Evolutionary conservation across 53 echinoderm and acorn worm species (phyloP).

Genomic region (Echinarachnius parma): DNA sequence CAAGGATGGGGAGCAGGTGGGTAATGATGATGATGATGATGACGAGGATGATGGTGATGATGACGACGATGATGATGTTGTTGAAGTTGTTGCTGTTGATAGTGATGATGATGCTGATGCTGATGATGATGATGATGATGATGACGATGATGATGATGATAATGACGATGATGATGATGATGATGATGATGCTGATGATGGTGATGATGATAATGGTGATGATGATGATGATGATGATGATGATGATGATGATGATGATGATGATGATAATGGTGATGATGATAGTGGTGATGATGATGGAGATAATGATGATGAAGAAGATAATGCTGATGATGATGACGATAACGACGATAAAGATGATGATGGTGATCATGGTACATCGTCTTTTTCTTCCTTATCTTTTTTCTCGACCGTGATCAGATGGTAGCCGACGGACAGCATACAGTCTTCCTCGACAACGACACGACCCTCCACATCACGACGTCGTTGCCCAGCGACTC

Average conservation of each 20-base stretch:
- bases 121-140: not conserved
- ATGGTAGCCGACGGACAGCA: not conserved
- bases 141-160: slow-evolving; percentile 3
- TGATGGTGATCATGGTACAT: not conserved
- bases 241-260: slow-evolving; percentile 20
- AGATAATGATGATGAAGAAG: no score
- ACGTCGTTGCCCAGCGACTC: slow-evolving; percentile 45
- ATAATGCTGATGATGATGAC: no score
- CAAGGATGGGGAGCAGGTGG: slow-evolving; percentile 56
- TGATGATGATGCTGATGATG: not conserved
- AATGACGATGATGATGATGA: not conserved
- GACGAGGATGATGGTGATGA: not conserved
- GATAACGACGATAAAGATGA: no score
- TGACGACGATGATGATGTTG: not conserved
- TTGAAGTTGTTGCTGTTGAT: not conserved
- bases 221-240: slow-evolving; percentile 27
- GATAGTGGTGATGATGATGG: not conserved
- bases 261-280: slow-evolving; percentile 25
- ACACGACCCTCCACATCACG: slow-evolving; percentile 22
- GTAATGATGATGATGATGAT: not conserved
- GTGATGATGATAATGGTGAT: not conserved
- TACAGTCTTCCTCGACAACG: slow-evolving; percentile 23
- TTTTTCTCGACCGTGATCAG: not conserved
- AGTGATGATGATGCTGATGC: not conserved
- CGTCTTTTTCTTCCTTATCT: not conserved